Evolutionary conservation across 35 echinoderm and acorn worm species (phyloP).

Genomic region (Ophiothrix spiculata): DNA sequence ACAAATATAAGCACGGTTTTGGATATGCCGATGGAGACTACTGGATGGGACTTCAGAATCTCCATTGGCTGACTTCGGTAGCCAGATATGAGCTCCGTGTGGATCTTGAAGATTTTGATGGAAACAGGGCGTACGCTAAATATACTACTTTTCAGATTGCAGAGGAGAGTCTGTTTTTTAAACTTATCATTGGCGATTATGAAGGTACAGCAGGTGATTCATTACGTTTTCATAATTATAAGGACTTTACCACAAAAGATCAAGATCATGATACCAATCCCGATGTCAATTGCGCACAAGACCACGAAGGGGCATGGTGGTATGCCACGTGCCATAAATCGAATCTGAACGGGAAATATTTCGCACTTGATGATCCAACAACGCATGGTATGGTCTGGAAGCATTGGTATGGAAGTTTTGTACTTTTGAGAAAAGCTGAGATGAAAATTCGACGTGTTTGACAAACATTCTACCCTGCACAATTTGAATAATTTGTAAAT

Average conservation of each 20-base stretch:
- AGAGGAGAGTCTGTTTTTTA: too few relatives aligned
- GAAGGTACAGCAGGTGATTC: too few relatives aligned
- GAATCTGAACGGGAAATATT: neutral
- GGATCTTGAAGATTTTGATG: conserved; percentile 49
- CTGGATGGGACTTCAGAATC: conserved; percentile 38
- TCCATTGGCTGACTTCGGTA: conserved; percentile 10
- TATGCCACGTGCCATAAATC: neutral
- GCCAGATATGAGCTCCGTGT: conserved; percentile 58
- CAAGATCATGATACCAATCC: too few relatives aligned
- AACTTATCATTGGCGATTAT: too few relatives aligned
- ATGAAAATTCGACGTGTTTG: too few relatives aligned
- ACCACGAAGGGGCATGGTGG: neutral
- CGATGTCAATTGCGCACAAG: neutral
- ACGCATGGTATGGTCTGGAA: neutral
- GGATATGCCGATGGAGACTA: conserved; percentile 34
- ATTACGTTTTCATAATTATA: too few relatives aligned
- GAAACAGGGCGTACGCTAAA: conserved; percentile 35
- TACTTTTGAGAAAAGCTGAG: too few relatives aligned
- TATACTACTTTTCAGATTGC: conserved; percentile 50
- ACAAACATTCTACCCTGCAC: too few relatives aligned
- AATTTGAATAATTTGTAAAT: too few relatives aligned
- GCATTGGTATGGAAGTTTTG: neutral
- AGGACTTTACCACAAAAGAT: too few relatives aligned
- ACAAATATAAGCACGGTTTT: conserved; percentile 23
- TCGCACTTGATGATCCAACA: neutral